Conservation (phyloP, 23 tunicate genomes). For the Styela plicata region DNA sequence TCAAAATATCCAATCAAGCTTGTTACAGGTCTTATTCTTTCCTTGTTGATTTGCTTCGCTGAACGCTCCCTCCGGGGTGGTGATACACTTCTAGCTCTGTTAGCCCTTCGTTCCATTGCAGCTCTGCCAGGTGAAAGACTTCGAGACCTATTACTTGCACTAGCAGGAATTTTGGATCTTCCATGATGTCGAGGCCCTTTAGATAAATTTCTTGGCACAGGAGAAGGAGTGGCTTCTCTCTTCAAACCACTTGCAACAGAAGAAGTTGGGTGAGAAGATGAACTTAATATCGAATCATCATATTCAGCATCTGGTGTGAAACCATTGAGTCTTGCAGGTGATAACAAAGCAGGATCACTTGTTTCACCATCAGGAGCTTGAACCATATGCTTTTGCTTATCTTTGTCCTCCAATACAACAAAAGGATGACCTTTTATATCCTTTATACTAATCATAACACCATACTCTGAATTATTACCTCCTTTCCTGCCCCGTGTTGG, state of each 20-base stretch:
- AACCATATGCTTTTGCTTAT: constrained; percentile 81
- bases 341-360: constrained; percentile 30
- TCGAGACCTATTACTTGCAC: constrained; percentile 41
- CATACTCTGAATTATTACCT: constrained; percentile 43
- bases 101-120: not conserved
- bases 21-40: constrained; percentile 65
- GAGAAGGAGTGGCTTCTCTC: constrained; percentile 26
- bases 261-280: constrained; percentile 12
- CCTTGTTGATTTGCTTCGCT: constrained; percentile 36
- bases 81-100: constrained; percentile 54
- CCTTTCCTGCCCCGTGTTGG: constrained; percentile 23
- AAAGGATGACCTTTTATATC: constrained; percentile 86
- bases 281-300: constrained; percentile 4
- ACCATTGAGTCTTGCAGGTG: constrained; percentile 36
- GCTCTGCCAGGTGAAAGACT: constrained; percentile 35
- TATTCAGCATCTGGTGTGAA: constrained; percentile 19
- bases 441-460: constrained; percentile 76
- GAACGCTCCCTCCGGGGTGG: constrained; percentile 59
- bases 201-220: constrained; percentile 47
- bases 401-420: constrained; percentile 76
- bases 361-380: constrained; percentile 78
- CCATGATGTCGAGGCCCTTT: constrained; percentile 39
- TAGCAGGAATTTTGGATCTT: constrained; percentile 26
- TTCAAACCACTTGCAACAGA: constrained; percentile 9
- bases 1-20: constrained; percentile 79